Conservation (phyloP, 1,140 invertebrate species). For the Euura saliciscinereae region DNA sequence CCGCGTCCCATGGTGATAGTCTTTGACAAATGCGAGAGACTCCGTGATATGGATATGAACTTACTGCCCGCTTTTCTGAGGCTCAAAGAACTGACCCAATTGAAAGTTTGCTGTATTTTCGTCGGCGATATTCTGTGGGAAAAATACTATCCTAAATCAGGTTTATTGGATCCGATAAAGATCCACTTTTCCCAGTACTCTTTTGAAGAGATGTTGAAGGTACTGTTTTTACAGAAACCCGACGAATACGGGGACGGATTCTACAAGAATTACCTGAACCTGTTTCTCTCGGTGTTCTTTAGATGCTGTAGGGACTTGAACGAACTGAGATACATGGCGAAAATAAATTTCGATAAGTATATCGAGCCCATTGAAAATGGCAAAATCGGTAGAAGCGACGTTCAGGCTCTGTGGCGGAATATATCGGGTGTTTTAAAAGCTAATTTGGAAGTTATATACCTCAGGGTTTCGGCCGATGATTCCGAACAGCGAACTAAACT, state of each 20-base stretch:
- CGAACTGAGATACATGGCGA: slow-evolving; percentile 77
- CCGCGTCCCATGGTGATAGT: slow-evolving; percentile 66
- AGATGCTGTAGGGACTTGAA: slow-evolving; percentile 80
- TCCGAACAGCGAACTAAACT: slow-evolving; percentile 35
- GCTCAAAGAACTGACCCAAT: slow-evolving; percentile 73
- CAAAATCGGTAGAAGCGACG: slow-evolving; percentile 65
- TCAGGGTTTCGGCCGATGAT: slow-evolving; percentile 64
- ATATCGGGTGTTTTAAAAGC: slow-evolving; percentile 76
- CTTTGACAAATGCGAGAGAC: slow-evolving; percentile 79
- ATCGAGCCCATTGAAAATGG: slow-evolving; percentile 73
- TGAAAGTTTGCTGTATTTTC: slow-evolving; percentile 79
- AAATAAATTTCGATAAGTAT: slow-evolving; percentile 75
- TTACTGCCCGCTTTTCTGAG: slow-evolving; percentile 74
- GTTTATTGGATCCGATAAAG: slow-evolving; percentile 75
- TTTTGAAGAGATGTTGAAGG: slow-evolving; percentile 76
- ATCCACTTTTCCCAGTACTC: slow-evolving; percentile 83
- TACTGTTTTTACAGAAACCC: slow-evolving; percentile 64
- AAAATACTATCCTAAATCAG: slow-evolving; percentile 75
- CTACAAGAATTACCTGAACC: slow-evolving; percentile 79
- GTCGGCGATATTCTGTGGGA: slow-evolving; percentile 80
- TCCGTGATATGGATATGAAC: slow-evolving; percentile 75
- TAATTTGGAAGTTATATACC: slow-evolving; percentile 78
- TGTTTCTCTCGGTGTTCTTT: slow-evolving; percentile 82
- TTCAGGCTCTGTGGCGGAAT: slow-evolving; percentile 76
- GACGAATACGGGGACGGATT: slow-evolving; percentile 57